Evolutionary conservation across 2,888 invertebrate species (phyloP), one percentile per base, ranked within the genome.

Genomic region (Eristalis tenax): DNA sequence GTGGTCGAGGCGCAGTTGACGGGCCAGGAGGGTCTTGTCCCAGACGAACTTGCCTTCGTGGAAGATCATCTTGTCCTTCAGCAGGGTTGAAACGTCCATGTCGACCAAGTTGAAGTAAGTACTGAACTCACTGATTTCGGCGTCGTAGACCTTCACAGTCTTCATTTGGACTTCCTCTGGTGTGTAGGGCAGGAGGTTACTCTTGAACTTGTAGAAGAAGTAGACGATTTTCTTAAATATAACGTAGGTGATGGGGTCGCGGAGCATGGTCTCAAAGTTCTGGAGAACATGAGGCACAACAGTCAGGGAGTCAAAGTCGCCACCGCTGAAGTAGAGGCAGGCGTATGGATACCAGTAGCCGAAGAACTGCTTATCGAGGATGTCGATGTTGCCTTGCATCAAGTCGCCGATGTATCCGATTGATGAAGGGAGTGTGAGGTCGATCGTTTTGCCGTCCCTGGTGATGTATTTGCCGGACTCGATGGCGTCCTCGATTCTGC

Each of bases 221-320:
- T 93, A 91, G 35, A 94, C 91, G 87, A 95, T 95, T 71, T 94
- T 94, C 91, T 95, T 95, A 91, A 95, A 95, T 74, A 96, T 92
- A 90, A 94, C 94, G 92, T 95, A 97, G 94, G 95, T 96, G 61
- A 95, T 94, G 10, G 96, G 96, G 90, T 97, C 96, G 88, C 96
- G 95, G 88, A 96, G 93, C 89, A 95, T 94, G 5, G 96, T 96
- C 90, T 95, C 94, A 90, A 94, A 94, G 89, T 96, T 94, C 90
- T 96, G 95, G 88, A 96, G 92, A 10, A 93, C 94, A n/a, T 96
- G 95, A 50, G 96, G 96, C 0, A 94, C 92, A 77, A 92, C 90
- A 4, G 71, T 83, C 22, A 73, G 76, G 13, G 89, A 83, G 23
- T 91, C 89, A 50, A 90, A 81, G 50, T 89, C 85, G 64, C 89